Percentiles rank a stretch among this genome's conserved stretches.
Conservation (phyloP, 2,888 invertebrate species). For the Papilio gigon region DNA sequence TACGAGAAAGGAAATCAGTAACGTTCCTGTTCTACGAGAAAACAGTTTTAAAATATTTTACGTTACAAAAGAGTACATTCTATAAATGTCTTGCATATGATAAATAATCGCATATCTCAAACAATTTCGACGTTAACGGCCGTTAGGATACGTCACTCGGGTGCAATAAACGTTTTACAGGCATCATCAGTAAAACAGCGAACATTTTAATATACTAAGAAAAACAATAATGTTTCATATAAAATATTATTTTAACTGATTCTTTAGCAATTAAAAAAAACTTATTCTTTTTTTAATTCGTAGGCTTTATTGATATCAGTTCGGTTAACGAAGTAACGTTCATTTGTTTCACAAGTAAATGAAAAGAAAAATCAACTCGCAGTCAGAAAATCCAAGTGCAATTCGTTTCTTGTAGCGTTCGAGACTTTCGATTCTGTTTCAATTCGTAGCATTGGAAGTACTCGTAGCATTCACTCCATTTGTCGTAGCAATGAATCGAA, state of each 20-base stretch:
- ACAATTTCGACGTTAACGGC: constrained; percentile 37
- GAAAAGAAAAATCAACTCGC: neutral
- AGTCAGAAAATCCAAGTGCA: neutral
- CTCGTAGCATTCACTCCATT: constrained; percentile 10
- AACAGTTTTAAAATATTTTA: neutral
- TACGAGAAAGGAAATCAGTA: neutral
- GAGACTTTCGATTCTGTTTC: constrained; percentile 20
- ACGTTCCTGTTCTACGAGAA: neutral
- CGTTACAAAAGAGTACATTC: constrained; percentile 6
- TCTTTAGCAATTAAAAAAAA: too few relatives aligned
- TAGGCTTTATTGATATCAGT: too few relatives aligned
- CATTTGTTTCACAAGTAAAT: constrained; percentile 6
- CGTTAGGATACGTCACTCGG: constrained; percentile 28
- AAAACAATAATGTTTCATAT: constrained; percentile 28
- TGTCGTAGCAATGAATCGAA: constrained; percentile 26
- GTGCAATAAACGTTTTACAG: constrained; percentile 38
- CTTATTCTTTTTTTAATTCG: too few relatives aligned
- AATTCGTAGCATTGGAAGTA: constrained; percentile 26
- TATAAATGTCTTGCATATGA: constrained; percentile 33
- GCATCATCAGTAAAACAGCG: constrained; percentile 24
- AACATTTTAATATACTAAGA: constrained; percentile 35
- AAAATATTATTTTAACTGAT: constrained; percentile 13
- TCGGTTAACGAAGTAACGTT: neutral
- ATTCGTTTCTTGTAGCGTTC: constrained; percentile 26
- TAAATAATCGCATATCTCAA: constrained; percentile 39